phyloP scores from a whole-genome alignment of 2,797 vertebrate species.

The Cossypha dichroa region DNA sequence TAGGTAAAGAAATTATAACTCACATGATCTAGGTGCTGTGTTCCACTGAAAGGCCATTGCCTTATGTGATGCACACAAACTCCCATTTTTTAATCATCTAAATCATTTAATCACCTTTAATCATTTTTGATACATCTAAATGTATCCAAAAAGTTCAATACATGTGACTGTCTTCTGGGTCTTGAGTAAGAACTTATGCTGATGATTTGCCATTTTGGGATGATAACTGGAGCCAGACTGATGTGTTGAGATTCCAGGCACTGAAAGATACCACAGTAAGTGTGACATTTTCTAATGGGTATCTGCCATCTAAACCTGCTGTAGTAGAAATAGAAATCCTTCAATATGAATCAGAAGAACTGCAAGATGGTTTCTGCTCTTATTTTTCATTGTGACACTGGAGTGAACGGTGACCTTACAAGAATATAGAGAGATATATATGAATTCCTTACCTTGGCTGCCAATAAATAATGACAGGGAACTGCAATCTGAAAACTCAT shows the following conservation, averaged over 20 bases:
- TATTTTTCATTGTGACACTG: not conserved
- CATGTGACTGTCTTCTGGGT: fast-evolving
- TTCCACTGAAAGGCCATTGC: not conserved
- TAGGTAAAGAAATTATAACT: not conserved
- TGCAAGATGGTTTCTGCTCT: not conserved
- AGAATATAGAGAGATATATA: not conserved
- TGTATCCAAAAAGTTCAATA: not conserved
- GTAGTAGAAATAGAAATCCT: not conserved
- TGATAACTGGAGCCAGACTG: not conserved
- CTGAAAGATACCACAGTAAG: not conserved
- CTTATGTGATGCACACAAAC: fast-evolving
- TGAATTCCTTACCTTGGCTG: not conserved
- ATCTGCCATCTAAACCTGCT: not conserved
- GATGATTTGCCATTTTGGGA: not conserved
- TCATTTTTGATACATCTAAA: not conserved
- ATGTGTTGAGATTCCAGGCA: not conserved
- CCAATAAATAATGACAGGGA: not conserved
- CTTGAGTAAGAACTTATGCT: not conserved
- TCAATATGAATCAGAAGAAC: not conserved
- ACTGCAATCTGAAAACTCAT: not conserved
- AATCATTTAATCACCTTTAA: too few relatives aligned
- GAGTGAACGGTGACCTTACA: not conserved
- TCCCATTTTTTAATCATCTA: not conserved
- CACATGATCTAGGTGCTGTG: not conserved
- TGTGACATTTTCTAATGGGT: not conserved